Percentiles rank a stretch among this genome's conserved stretches.
These are phyloP conservation scores for Protodeltote pygarga DNA, from an alignment of 2,888 invertebrate genomes.

Conservation along the genomic window DNA sequence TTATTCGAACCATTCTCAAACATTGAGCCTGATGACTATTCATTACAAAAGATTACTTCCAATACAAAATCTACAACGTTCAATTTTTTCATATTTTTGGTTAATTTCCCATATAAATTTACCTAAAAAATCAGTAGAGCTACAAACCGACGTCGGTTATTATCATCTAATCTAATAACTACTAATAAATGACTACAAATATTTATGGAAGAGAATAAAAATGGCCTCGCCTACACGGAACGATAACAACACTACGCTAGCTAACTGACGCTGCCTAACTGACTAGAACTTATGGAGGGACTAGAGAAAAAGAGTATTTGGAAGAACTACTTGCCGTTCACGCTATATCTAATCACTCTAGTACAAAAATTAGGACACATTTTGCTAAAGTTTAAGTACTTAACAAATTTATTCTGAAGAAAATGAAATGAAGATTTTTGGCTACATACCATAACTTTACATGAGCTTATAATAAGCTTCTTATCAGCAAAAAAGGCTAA, in stretches of 20 bases:
- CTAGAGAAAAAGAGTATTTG: conserved; percentile 73
- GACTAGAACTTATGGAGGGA: conserved; percentile 80
- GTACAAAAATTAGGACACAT: conserved; percentile 2
- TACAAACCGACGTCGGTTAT: conserved; percentile 49
- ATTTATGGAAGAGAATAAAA: conserved; percentile 77
- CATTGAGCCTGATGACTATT: neutral
- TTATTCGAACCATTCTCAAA: conserved; percentile 18
- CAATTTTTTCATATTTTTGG: too few relatives aligned
- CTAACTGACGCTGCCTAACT: conserved; percentile 52
- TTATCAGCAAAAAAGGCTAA: too few relatives aligned
- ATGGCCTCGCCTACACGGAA: conserved; percentile 79
- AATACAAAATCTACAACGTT: conserved; percentile 24
- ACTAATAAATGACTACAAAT: conserved; percentile 75
- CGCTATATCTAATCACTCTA: conserved; percentile 9
- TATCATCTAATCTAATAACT: conserved; percentile 62
- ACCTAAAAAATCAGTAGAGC: conserved; percentile 40
- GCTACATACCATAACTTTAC: too few relatives aligned
- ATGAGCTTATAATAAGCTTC: too few relatives aligned
- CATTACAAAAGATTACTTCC: conserved; percentile 14
- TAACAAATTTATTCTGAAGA: too few relatives aligned
- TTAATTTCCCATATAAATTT: too few relatives aligned
- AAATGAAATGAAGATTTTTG: too few relatives aligned
- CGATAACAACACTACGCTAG: conserved; percentile 67
- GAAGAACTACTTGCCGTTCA: conserved; percentile 55
- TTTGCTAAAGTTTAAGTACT: too few relatives aligned